A percentile compares a stretch with the other conserved stretches of the same genome.
These are phyloP conservation scores for Helicolenus hilgendorfi DNA, from an alignment of 2,797 vertebrate species.

Conservation along the genomic window DNA sequence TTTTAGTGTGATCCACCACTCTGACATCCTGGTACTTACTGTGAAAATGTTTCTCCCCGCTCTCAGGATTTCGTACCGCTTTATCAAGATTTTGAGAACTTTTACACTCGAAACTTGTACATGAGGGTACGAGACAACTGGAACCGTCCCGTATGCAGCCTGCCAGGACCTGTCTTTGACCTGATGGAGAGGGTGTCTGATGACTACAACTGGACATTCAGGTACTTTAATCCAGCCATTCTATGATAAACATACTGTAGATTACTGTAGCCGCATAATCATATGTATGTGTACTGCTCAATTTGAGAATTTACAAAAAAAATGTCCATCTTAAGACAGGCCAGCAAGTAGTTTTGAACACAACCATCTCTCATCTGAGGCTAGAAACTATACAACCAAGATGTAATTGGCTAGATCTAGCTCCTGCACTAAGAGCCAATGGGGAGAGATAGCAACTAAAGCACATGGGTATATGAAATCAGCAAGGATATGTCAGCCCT, in stretches of 20 bases:
- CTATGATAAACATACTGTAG: not conserved
- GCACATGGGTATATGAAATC: constrained; percentile 1
- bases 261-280: not conserved
- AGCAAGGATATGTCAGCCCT: not conserved
- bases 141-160: constrained; percentile 96
- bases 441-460: not conserved
- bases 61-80: constrained; percentile 95
- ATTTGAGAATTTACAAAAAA: not conserved
- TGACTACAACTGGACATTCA: constrained; percentile 98
- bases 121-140: constrained; percentile 97
- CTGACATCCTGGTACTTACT: not conserved
- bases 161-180: constrained; percentile 93
- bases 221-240: constrained; percentile 81
- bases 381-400: not conserved
- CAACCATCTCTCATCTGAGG: not conserved
- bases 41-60: not conserved
- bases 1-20: not conserved
- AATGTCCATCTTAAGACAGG: not conserved
- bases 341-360: not conserved
- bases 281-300: not conserved
- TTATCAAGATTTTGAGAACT: constrained; percentile 98
- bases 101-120: constrained; percentile 96
- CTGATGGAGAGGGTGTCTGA: constrained; percentile 95
- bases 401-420: not conserved
- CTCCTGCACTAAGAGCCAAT: not conserved